A percentile compares a stretch with the other conserved stretches of the same genome.
Conservation (phyloP, 2,797 vertebrate genomes). For the Rhyacichthys aspro region DNA sequence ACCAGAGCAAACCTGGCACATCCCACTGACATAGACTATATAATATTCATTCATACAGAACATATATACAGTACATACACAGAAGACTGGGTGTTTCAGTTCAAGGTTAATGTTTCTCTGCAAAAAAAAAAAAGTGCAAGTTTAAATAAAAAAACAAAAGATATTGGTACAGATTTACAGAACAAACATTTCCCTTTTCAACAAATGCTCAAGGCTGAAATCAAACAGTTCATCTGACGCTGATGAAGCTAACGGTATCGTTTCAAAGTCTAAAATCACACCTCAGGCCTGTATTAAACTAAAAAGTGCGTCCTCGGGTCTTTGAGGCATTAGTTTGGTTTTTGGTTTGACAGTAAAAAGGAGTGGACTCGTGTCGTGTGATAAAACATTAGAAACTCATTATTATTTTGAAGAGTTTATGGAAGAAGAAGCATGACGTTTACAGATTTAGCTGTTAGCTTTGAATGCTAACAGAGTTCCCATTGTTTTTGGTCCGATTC, state of each 20-base stretch:
- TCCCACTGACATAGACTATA: conserved; percentile 61
- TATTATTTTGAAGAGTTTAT: no score
- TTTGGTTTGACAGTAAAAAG: conserved; percentile 42
- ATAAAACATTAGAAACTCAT: no score
- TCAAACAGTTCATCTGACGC: conserved; percentile 33
- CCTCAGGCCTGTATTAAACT: conserved; percentile 21
- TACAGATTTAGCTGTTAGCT: no score
- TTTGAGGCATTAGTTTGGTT: conserved; percentile 46
- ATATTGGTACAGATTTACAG: conserved; percentile 44
- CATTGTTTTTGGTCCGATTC: no score
- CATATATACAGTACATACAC: conserved; percentile 20
- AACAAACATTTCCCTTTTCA: conserved; percentile 41
- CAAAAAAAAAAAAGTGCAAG: conserved; percentile 66
- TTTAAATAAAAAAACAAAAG: conserved; percentile 45
- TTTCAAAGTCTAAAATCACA: conserved; percentile 7
- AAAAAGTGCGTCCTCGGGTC: conserved; percentile 47
- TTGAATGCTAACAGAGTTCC: no score
- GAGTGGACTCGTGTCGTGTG: background rate
- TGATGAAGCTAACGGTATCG: conserved; percentile 19
- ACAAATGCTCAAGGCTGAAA: conserved; percentile 45
- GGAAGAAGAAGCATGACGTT: no score
- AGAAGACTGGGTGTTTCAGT: conserved; percentile 30
- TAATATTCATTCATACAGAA: conserved; percentile 45
- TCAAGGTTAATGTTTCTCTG: conserved; percentile 30
- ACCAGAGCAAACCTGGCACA: conserved; percentile 67